These are phyloP conservation scores for Brachirus orientalis DNA, from an alignment of 2,113 vertebrate species.

Conservation along the genomic window DNA sequence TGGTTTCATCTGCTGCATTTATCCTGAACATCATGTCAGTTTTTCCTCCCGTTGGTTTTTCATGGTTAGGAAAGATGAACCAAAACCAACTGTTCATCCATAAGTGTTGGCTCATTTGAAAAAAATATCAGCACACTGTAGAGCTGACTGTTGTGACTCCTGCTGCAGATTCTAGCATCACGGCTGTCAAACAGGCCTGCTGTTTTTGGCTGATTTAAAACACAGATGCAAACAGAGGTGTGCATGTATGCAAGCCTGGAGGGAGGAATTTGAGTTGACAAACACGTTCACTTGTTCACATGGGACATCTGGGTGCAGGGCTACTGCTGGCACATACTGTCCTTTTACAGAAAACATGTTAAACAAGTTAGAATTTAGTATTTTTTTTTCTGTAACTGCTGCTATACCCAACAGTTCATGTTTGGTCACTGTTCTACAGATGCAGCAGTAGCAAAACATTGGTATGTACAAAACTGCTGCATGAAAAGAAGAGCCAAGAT, in stretches of 20 bases:
- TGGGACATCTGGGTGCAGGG: not conserved
- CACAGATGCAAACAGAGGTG: conserved; percentile 17
- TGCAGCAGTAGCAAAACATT: too few species aligned
- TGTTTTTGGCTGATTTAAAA: conserved; percentile 35
- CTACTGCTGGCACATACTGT: not conserved
- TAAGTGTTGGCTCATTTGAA: conserved; percentile 17
- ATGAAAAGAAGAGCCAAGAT: too few species aligned
- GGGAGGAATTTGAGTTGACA: conserved; percentile 13
- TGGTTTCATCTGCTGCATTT: conserved; percentile 27
- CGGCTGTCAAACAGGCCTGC: conserved; percentile 13
- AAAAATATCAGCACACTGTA: not conserved
- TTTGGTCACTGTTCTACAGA: too few species aligned
- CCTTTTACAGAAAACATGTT: not conserved
- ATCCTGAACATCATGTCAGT: conserved; percentile 24
- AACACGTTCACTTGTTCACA: conserved; percentile 12
- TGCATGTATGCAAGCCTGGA: not conserved
- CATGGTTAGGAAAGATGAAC: conserved; percentile 27
- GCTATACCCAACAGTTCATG: too few species aligned
- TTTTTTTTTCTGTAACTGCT: too few species aligned
- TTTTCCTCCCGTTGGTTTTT: conserved; percentile 33
- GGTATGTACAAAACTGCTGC: too few species aligned
- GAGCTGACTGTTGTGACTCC: too few species aligned
- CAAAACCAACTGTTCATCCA: conserved; percentile 30
- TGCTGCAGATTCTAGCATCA: not conserved
- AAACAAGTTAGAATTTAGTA: too few species aligned